Evolutionary conservation across 2,888 invertebrate genomes (phyloP).

Genomic region (Tetanocera ferruginea): DNA sequence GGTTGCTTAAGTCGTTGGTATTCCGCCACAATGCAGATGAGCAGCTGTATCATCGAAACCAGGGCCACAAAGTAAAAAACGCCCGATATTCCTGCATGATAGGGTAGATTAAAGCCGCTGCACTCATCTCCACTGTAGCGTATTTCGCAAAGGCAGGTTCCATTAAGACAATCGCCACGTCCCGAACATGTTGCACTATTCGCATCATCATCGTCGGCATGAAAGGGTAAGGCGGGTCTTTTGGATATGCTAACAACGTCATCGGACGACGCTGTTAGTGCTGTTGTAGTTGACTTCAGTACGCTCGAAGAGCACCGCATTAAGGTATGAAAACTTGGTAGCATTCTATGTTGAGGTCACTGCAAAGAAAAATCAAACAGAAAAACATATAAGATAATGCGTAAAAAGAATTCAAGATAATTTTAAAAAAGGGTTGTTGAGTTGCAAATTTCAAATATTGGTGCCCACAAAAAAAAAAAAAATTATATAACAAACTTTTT

Average conservation of each 20-base stretch:
- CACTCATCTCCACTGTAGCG: slow-evolving; percentile 87
- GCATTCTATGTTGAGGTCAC: slow-evolving; percentile 65
- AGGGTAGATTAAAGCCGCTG: slow-evolving; percentile 85
- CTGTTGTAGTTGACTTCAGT: slow-evolving; percentile 58
- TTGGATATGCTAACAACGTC: not conserved
- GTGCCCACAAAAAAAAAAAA: not conserved
- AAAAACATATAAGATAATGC: not conserved
- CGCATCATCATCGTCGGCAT: slow-evolving; percentile 51
- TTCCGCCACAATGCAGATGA: slow-evolving; percentile 86
- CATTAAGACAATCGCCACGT: slow-evolving; percentile 91
- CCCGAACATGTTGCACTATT: slow-evolving; percentile 78
- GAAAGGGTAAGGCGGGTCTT: slow-evolving; percentile 43
- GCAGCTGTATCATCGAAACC: slow-evolving; percentile 86
- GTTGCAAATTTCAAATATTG: too few relatives aligned
- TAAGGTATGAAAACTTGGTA: slow-evolving; percentile 68
- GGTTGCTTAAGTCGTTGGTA: slow-evolving; percentile 88
- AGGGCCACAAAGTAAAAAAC: slow-evolving; percentile 87
- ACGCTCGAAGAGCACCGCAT: slow-evolving; percentile 70
- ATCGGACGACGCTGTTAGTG: slow-evolving; percentile 52
- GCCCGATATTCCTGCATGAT: slow-evolving; percentile 79
- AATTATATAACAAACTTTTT: too few relatives aligned
- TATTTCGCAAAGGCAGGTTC: slow-evolving; percentile 92
- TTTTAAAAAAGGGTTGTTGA: not conserved
- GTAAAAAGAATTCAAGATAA: not conserved
- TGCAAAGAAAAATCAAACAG: slow-evolving; percentile 45